phyloP scores from a whole-genome alignment of 1,140 invertebrate genomes.

The Idris sp. region DNA sequence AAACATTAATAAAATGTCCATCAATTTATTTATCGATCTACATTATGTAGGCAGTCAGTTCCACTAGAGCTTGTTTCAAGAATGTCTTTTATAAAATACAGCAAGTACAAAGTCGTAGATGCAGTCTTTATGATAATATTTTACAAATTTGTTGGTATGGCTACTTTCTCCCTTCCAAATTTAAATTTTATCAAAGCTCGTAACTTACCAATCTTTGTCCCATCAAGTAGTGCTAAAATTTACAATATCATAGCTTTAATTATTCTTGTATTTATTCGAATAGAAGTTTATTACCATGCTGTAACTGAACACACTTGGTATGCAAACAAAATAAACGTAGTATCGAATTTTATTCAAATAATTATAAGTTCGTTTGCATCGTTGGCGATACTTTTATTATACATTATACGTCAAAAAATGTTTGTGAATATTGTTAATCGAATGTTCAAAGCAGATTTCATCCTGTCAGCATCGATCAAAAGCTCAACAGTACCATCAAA shows the following conservation, averaged over 20 bases:
- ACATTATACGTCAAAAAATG: slow-evolving; percentile 4
- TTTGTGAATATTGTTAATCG: slow-evolving; percentile 7
- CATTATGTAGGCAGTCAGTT: too few relatives aligned
- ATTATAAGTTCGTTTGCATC: slow-evolving; percentile 14
- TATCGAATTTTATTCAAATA: slow-evolving; percentile 13
- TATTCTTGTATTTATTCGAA: background rate
- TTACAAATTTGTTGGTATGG: background rate
- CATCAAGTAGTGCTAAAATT: background rate
- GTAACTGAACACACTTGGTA: too few relatives aligned
- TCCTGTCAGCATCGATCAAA: background rate
- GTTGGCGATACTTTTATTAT: background rate
- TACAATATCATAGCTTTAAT: background rate
- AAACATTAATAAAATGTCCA: too few relatives aligned
- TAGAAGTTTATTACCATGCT: too few relatives aligned
- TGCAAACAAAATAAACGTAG: background rate
- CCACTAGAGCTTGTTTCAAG: too few relatives aligned
- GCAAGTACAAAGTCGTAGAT: slow-evolving; percentile 4
- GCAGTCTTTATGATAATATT: background rate
- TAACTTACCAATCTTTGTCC: background rate
- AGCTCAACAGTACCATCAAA: background rate
- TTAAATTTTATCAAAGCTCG: background rate
- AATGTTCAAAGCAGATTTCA: slow-evolving; percentile 3
- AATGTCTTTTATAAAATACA: too few relatives aligned
- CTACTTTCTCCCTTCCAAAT: background rate
- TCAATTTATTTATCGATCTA: too few relatives aligned